Evolutionary conservation across 2,888 invertebrate genomes (phyloP).

Genomic region (Zygothrica quintamaculata): DNA sequence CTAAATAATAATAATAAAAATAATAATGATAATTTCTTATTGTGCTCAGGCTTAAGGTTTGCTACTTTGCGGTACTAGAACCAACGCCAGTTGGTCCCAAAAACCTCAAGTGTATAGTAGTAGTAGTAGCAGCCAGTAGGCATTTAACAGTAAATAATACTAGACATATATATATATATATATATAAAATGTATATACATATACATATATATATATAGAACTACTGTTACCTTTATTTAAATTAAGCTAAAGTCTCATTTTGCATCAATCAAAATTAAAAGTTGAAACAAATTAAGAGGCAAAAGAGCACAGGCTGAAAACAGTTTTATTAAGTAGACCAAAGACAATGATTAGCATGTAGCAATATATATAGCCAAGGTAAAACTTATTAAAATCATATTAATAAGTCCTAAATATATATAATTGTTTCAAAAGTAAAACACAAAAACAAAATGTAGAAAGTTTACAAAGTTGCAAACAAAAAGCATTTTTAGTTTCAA

Average conservation of each 20-base stretch:
- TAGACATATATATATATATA: too few relatives aligned
- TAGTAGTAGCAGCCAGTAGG: constrained; percentile 29
- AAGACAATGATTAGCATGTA: constrained; percentile 37
- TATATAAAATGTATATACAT: too few relatives aligned
- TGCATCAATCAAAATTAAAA: constrained; percentile 77
- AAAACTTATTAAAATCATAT: constrained; percentile 69
- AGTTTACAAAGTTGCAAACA: constrained; percentile 2
- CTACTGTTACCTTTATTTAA: too few relatives aligned
- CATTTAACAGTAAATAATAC: too few relatives aligned
- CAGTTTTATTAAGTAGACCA: constrained; percentile 22
- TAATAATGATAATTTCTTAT: constrained; percentile 77
- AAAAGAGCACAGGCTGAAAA: constrained; percentile 29
- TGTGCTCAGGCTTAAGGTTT: constrained; percentile 49
- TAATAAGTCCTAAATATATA: constrained; percentile 33
- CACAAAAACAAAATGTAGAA: constrained; percentile 13
- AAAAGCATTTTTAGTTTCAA: neutral
- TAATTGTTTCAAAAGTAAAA: neutral
- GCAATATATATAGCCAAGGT: constrained; percentile 49
- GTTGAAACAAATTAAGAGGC: constrained; percentile 45
- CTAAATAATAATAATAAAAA: constrained; percentile 68
- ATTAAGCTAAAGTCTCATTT: constrained; percentile 43
- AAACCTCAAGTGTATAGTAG: constrained; percentile 30
- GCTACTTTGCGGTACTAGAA: too few relatives aligned
- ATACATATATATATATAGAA: too few relatives aligned
- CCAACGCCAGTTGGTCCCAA: constrained; percentile 56